phyloP scores from a whole-genome alignment of 2,797 vertebrate species.

The Artibeus lituratus region DNA sequence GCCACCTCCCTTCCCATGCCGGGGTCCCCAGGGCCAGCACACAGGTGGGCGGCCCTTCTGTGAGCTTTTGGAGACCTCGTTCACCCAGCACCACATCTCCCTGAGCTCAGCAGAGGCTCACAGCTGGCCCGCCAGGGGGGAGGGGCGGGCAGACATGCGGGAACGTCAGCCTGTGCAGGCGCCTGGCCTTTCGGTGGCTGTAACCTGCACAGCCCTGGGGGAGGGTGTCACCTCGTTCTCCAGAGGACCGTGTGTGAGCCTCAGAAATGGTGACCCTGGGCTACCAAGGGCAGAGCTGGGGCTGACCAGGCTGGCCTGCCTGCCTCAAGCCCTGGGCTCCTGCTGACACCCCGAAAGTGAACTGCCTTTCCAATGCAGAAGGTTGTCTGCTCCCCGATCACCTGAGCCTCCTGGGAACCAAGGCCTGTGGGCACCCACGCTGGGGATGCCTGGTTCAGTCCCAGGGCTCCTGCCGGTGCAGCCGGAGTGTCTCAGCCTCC shows the following conservation, averaged over 20 bases:
- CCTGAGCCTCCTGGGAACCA: neutral
- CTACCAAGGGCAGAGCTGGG: neutral
- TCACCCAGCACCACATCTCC: neutral
- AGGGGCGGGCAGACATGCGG: too few relatives aligned
- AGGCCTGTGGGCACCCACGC: neutral
- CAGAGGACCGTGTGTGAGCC: neutral
- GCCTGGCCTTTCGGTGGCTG: neutral
- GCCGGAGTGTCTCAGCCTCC: neutral
- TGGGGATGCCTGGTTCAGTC: neutral
- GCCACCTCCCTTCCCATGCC: neutral
- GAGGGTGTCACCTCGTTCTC: neutral
- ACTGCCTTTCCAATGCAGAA: neutral
- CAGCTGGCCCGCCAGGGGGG: neutral
- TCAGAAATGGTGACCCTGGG: neutral
- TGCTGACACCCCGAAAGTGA: accelerated
- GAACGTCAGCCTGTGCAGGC: accelerated
- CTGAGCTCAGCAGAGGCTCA: accelerated
- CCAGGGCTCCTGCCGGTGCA: neutral
- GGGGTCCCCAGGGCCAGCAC: neutral
- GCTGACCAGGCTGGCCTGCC: neutral
- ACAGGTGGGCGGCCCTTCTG: neutral
- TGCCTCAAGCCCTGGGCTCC: neutral
- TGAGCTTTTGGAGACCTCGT: neutral
- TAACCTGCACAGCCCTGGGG: neutral
- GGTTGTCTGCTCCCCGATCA: neutral